Evolutionary conservation across 1,140 invertebrate genomes (phyloP).

Genomic region (Lucilia cuprina): DNA sequence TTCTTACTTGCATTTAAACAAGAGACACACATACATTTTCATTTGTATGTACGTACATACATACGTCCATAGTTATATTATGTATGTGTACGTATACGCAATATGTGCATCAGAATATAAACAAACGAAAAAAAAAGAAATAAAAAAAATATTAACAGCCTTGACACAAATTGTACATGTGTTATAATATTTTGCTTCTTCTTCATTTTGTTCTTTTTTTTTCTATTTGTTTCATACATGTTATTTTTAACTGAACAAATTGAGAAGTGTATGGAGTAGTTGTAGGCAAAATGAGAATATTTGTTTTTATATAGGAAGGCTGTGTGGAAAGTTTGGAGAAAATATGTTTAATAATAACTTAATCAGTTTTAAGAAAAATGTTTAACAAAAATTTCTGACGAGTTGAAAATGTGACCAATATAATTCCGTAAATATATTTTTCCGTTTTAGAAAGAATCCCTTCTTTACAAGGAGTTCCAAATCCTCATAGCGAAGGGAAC

Average conservation of each 20-base stretch:
- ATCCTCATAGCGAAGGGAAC: no score
- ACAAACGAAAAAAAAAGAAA: no score
- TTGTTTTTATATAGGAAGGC: background rate
- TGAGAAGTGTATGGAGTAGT: background rate
- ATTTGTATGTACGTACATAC: background rate
- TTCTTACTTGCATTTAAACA: constrained; percentile 15
- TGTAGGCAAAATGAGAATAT: background rate
- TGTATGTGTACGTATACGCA: constrained; percentile 14
- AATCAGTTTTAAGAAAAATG: no score
- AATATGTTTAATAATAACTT: no score
- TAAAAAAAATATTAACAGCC: constrained; percentile 3
- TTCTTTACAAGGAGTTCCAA: no score
- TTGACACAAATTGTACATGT: constrained; percentile 24
- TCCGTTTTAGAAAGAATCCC: no score
- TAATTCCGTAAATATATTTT: no score
- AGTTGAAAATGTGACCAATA: no score
- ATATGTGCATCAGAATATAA: background rate
- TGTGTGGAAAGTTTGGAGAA: background rate
- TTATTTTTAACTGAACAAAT: background rate
- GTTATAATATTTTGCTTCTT: constrained; percentile 14
- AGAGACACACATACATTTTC: background rate
- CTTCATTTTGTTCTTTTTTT: background rate
- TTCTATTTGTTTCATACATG: background rate
- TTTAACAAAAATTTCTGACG: no score
- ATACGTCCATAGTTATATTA: background rate